Evolutionary conservation across 2,797 vertebrate species (phyloP), one percentile per base, ranked within the genome.

Genomic region (Xenopus petersii): DNA sequence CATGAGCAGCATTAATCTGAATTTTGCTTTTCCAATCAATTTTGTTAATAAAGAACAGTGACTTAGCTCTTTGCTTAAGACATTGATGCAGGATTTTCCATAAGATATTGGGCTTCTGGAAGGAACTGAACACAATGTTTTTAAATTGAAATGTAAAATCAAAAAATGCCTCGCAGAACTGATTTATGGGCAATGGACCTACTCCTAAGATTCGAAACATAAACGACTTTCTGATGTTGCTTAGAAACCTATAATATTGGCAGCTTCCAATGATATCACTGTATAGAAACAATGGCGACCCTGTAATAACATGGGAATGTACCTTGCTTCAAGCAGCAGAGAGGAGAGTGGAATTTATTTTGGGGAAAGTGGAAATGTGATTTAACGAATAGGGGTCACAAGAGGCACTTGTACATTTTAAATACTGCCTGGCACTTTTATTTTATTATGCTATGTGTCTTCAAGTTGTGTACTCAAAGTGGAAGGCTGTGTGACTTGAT

Each of bases 11-110:
- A 42, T 42, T 9, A 42, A 5, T 42, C 36, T 42, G 36, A 42
- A 36, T 16, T 2, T 13, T 36, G 7, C 2, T 67, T 67, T 67
- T 67, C 5, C 12, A 30, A 36, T 24, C 2, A 11, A 16, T 12
- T 33, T 55, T 69, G 17, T 69, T 42, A 46, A 42, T 42, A 58
- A 54, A 42, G 33, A 36, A 24, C 36, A 11, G 21, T 47, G 51
- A 9, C 42, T 70, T 47, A 59, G 36, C 16, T 47, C 33, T 64
- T 64, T 36, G 11, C 15, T 47, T 64, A 46, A 56, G 2, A 65
- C 17, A 62, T 65, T 17, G 15, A 63, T 70, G 12, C 47, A 65
- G 54, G 70, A 65, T 75, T 17, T 75, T 75, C 67, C 74, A 49
- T 51, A 47, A 33, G 64, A 67, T 74, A 54, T 33, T 30, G 24